A percentile compares a stretch with the other conserved stretches of the same genome.
phyloP scores from a whole-genome alignment of 2,113 vertebrate species.

The Macquaria ambigua region DNA sequence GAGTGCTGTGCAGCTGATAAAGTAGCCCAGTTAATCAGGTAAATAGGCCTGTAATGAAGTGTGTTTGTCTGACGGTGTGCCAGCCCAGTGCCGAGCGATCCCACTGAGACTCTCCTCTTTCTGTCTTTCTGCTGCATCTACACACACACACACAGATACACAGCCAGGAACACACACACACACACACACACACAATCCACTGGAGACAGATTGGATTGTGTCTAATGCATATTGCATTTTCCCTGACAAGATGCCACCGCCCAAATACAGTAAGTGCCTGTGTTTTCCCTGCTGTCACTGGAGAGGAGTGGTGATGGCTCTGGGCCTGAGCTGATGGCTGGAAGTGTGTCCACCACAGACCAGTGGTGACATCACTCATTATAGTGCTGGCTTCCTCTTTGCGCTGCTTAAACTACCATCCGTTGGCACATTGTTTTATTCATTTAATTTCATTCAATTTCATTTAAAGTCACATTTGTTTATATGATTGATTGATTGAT shows the following conservation, averaged over 20 bases:
- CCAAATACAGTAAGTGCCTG: constrained; percentile 77
- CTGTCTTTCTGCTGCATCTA: constrained; percentile 45
- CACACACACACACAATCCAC: constrained; percentile 60
- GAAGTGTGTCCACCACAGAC: constrained; percentile 57
- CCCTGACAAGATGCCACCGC: constrained; percentile 76
- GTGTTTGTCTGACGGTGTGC: constrained; percentile 72
- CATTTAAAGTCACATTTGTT: neutral
- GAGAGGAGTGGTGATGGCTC: constrained; percentile 52
- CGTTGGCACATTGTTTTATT: neutral
- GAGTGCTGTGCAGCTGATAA: constrained; percentile 70
- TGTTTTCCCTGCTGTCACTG: constrained; percentile 73
- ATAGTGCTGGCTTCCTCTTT: neutral
- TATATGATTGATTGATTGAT: neutral
- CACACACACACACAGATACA: constrained; percentile 17
- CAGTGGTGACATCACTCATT: constrained; percentile 43
- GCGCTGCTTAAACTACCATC: neutral
- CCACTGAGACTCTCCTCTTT: constrained; percentile 76
- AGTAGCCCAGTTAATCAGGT: constrained; percentile 80
- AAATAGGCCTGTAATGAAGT: constrained; percentile 82
- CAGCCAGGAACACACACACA: neutral
- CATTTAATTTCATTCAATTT: neutral
- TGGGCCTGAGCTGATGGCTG: constrained; percentile 58
- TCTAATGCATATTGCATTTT: constrained; percentile 82
- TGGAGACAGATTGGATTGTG: constrained; percentile 81
- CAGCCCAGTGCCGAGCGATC: constrained; percentile 65